These are phyloP conservation scores for Limanda limanda DNA, from an alignment of 2,113 vertebrate species.

Conservation along the genomic window DNA sequence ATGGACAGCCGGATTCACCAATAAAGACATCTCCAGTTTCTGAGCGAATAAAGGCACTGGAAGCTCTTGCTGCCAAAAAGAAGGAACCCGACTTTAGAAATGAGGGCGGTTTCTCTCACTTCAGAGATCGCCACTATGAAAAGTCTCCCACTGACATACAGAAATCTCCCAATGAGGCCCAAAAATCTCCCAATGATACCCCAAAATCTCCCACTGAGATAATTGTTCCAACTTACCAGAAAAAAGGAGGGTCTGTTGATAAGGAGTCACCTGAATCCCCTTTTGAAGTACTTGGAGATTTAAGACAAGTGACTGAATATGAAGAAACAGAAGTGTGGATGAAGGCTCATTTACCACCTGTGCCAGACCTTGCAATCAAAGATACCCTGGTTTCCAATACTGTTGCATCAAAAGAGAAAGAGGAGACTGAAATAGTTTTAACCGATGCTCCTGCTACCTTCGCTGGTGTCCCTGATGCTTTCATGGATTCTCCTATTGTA, in stretches of 20 bases:
- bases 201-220: slow-evolving; percentile 50
- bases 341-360: slow-evolving; percentile 81
- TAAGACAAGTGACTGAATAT: slow-evolving; percentile 80
- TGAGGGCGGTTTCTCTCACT: slow-evolving; percentile 65
- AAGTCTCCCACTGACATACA: slow-evolving; percentile 54
- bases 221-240: slow-evolving; percentile 48
- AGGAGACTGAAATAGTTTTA: slow-evolving; percentile 41
- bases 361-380: slow-evolving; percentile 76
- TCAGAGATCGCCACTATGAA: slow-evolving; percentile 75
- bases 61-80: slow-evolving; percentile 76
- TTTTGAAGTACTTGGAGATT: slow-evolving; percentile 88
- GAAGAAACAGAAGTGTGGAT: slow-evolving; percentile 84
- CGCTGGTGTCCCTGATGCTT: slow-evolving; percentile 78
- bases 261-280: slow-evolving; percentile 89
- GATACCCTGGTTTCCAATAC: slow-evolving; percentile 35
- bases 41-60: slow-evolving; percentile 83
- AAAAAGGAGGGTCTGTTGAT: slow-evolving; percentile 59
- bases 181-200: slow-evolving; percentile 13
- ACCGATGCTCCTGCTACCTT: slow-evolving; percentile 70
- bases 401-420: slow-evolving; percentile 55
- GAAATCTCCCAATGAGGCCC: slow-evolving; percentile 51
- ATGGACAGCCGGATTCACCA: slow-evolving; percentile 63
- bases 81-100: slow-evolving; percentile 77
- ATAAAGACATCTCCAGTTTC: slow-evolving; percentile 82
- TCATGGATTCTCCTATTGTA: slow-evolving; percentile 73